Conservation (phyloP, 2,888 invertebrate genomes). For the Chloroclysta siterata region DNA sequence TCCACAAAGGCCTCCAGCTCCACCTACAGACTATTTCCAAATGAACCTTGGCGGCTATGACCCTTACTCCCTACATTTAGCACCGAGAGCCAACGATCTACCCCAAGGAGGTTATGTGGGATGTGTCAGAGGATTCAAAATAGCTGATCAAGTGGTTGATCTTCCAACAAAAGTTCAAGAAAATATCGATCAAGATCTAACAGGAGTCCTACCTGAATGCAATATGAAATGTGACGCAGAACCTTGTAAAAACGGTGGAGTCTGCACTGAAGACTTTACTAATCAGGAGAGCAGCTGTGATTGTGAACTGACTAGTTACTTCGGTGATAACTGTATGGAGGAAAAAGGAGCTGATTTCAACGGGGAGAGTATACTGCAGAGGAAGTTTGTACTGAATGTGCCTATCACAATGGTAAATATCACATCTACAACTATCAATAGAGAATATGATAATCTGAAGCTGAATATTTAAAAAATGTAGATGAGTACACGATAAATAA, state of each 20-base stretch:
- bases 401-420: slow-evolving; percentile 84
- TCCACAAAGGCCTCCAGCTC: slow-evolving; percentile 94
- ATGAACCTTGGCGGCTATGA: slow-evolving; percentile 95
- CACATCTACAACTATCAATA: not conserved
- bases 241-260: slow-evolving; percentile 94
- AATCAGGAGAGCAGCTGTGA: slow-evolving; percentile 94
- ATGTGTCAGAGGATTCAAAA: slow-evolving; percentile 94
- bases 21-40: slow-evolving; percentile 95
- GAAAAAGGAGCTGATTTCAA: slow-evolving; percentile 96
- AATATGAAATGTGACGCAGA: slow-evolving; percentile 95
- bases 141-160: slow-evolving; percentile 92
- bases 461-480: too few relatives aligned
- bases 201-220: slow-evolving; percentile 91
- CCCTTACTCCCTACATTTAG: slow-evolving; percentile 87
- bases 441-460: too few relatives aligned
- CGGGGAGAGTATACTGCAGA: slow-evolving; percentile 92
- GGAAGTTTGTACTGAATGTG: slow-evolving; percentile 90
- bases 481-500: too few relatives aligned
- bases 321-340: slow-evolving; percentile 94
- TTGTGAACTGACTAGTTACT: slow-evolving; percentile 95
- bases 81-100: slow-evolving; percentile 63
- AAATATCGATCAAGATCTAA: slow-evolving; percentile 87
- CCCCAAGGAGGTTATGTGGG: slow-evolving; percentile 91
- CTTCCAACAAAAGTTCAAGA: slow-evolving; percentile 89
- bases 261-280: slow-evolving; percentile 95